Evolutionary conservation across 2,888 invertebrate species (phyloP), one percentile per base, ranked within the genome.

Genomic region (Theristus sp.): DNA sequence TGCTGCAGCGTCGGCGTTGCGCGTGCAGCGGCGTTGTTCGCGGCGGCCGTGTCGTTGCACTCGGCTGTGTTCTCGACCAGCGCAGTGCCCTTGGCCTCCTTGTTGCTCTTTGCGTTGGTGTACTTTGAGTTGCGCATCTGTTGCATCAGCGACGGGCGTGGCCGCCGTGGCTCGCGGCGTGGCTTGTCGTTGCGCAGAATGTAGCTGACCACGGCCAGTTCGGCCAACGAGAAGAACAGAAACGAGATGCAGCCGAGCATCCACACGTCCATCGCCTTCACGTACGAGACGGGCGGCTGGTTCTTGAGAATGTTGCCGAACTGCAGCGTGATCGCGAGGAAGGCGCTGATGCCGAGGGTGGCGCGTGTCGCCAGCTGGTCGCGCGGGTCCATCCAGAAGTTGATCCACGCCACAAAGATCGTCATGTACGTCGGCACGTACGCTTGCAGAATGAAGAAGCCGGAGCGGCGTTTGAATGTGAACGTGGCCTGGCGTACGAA

Each of bases 251-350:
- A 49, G 52, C 47, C 58, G 25, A 63, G 56, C 63, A 63, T 63
- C 63, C 63, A 63, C n/a, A 62, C 52, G 52, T 63, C 63, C 46
- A 59, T 49, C 24, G 56, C 56, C 47, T 62, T 62, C 22, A 62
- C 61, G 49, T 63, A 63, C 25, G 52, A 49, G 49, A 63, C 63
- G n/a, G 47, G 59, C n/a, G 63, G 63, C 54, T 62, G 62, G 30
- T 62, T 63, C 46, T 63, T 62, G 24, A 62, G 58, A 22, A 63
- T 62, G 53, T 62, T 63, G 56, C 63, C 63, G 49, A 63, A 63
- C 38, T 63, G 63, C 17, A 63, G 57, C 1, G 61, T 62, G 56
- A 63, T 62, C 1, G 63, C 63, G 27, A 63, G 55, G 28, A 63
- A 63, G 17, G 63, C 61, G 26, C 60, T 60, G 31, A 63, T 63